phyloP scores from a whole-genome alignment of 1,140 invertebrate genomes.

The Pseudomyrmex sp. region DNA sequence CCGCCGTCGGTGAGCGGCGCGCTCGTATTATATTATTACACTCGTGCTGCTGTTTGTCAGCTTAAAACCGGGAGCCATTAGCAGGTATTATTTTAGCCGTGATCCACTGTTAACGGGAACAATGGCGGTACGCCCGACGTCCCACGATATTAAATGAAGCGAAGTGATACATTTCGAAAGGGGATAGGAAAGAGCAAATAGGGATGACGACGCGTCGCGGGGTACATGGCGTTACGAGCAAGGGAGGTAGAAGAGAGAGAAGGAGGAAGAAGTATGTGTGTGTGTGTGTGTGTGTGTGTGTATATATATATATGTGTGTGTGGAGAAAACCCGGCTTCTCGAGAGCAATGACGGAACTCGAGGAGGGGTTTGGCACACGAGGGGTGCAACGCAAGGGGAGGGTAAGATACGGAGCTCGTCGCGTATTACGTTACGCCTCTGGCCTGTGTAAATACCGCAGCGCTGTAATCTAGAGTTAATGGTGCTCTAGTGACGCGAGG shows the following conservation, averaged over 20 bases:
- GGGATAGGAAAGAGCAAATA: conserved; percentile 72
- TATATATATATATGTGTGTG: too few species aligned
- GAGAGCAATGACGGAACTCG: too few species aligned
- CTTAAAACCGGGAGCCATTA: conserved; percentile 77
- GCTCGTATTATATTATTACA: conserved; percentile 73
- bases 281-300: too few species aligned
- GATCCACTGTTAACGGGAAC: conserved; percentile 75
- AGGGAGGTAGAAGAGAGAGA: not conserved
- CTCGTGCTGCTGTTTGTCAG: conserved; percentile 70
- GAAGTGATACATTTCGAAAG: conserved; percentile 76
- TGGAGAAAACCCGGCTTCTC: conserved; percentile 2
- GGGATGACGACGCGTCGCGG: conserved; percentile 68
- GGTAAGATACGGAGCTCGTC: conserved; percentile 55
- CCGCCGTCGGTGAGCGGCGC: conserved; percentile 26
- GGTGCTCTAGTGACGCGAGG: conserved; percentile 75
- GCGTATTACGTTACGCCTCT: conserved; percentile 78
- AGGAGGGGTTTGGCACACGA: not conserved
- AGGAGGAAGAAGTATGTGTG: not conserved
- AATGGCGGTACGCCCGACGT: conserved; percentile 70
- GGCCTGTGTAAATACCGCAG: conserved; percentile 78
- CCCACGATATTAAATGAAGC: conserved; percentile 78
- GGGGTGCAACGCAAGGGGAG: conserved; percentile 8
- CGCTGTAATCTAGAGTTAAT: conserved; percentile 81
- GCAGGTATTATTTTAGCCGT: conserved; percentile 80
- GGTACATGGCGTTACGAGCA: conserved; percentile 33